Evolutionary conservation across 2,888 invertebrate species (phyloP), one percentile per base, ranked within the genome.

Genomic region (Balanococcus diminutus): DNA sequence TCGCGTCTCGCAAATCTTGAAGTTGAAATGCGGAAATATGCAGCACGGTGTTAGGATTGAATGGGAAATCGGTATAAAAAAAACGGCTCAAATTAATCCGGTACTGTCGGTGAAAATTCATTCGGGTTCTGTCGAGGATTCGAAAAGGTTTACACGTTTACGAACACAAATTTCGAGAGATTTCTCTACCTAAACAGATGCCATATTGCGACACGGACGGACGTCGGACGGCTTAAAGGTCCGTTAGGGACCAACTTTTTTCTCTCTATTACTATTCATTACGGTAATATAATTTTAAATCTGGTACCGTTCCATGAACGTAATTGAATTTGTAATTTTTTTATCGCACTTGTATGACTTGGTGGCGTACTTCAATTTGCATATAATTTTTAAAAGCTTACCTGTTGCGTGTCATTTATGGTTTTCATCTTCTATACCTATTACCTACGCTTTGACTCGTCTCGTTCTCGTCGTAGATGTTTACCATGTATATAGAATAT

Each of bases 121-220:
- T 67, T 67, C 28, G 67, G 67, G 67, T 67, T 67, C 46, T 4
- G 4, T 67, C n/a, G n/a, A 31, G 28, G 67, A 31, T 67, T 67
- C 67, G 67, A 67, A 67, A n/a, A 67, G 67, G 67, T 67, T n/a
- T n/a, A n/a, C n/a, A n/a, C n/a, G n/a, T n/a, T n/a, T n/a, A n/a
- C n/a, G n/a, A n/a, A 16, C 28, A 22, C 56, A 28, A 67, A 67
- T 28, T 67, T 3, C 28, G 67, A 67, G 67, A 67, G 67, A 28
- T 28, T 67, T 67, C n/a, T 67, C 14, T 61, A 61, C 14, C 25
- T 61, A 67, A 28, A 67, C 28, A 28, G 28, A 28, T 67, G 67
- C 67, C 67, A 67, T 67, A 67, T 67, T 67, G 67, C 67, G 67
- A 67, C 67, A 67, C 67, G 28, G 67, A 67, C 67, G 28, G 67